A percentile compares a stretch with the other conserved stretches of the same genome.
These are phyloP conservation scores for Zootoca vivipara DNA, from an alignment of 2,113 vertebrate genomes.

Conservation along the genomic window DNA sequence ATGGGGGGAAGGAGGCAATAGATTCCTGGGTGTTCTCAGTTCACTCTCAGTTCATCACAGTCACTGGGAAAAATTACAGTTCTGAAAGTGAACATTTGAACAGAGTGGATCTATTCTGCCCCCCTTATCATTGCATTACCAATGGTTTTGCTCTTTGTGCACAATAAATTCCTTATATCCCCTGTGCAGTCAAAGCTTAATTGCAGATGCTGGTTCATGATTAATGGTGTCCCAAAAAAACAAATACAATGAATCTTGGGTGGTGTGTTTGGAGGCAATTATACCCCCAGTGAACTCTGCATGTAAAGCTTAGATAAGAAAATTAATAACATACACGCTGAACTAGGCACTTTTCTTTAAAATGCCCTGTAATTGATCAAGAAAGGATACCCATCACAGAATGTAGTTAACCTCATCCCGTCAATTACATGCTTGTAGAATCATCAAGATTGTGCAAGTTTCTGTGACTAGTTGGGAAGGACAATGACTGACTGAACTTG, in stretches of 20 bases:
- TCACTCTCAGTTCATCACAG: neutral
- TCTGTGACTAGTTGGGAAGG: neutral
- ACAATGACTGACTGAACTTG: neutral
- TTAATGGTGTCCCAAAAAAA: neutral
- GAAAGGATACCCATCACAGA: neutral
- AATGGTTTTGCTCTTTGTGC: neutral
- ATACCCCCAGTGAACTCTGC: neutral
- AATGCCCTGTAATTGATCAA: neutral
- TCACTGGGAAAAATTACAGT: neutral
- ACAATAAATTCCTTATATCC: neutral
- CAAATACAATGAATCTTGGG: neutral
- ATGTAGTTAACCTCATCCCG: neutral
- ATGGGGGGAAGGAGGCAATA: neutral
- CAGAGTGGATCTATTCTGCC: neutral
- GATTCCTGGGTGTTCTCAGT: neutral
- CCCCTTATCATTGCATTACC: neutral
- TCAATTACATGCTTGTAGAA: neutral
- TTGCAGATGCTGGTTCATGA: neutral
- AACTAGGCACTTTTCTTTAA: neutral
- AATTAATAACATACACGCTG: neutral
- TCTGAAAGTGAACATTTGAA: neutral
- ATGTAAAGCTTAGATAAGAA: neutral
- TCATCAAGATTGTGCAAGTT: too few species aligned
- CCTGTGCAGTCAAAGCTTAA: conserved; percentile 2
- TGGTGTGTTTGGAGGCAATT: neutral